Base-by-base conservation (phyloP, 2,113 vertebrate species). In the Caranx melampygus region DNA sequence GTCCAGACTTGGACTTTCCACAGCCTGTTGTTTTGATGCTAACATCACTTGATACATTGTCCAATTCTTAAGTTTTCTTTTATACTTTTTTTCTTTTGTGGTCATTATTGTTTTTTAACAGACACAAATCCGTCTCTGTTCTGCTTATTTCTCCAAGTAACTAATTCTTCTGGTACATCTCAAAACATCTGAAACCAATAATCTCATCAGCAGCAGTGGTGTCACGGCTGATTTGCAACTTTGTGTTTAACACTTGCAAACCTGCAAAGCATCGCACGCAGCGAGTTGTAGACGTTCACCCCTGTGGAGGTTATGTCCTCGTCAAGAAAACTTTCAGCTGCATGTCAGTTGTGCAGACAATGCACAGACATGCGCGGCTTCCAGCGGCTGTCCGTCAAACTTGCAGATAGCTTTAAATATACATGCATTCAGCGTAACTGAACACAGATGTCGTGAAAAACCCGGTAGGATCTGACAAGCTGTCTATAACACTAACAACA, bases 121-220 rank as follows among this genome's bases (percentile, higher is more conserved):
- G 76, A 81, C 85, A 85, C 42, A 85, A 75, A 86, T 69, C 47
- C 49, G 2, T 78, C 71, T 71, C 78, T 72, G n/a, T 71, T 78
- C 44, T 21, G 26, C 81, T 82, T 69, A 58, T 66, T 67, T 70
- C 54, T 62, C 70, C 58, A 31, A 57, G 79, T 68, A 81, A 81
- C 72, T 82, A 82, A 89, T 87, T 83, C 55, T 33, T 68, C 35
- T 45, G 26, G 34, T 60, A 4, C 70, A 55, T 82, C 54, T 26
- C 15, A 14, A 81, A 85, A 83, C 90, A 90, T 86, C 87, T 91
- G 88, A 91, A 92, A 91, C 74, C 85, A 87, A 92, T 91, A 88
- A 87, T 87, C 73, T 80, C 83, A 88, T 87, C 88, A 90, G 79
- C 84, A 77, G 81, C 72, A 64, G 57, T 65, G 54, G 74, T 89